Conservation (phyloP, 2,888 invertebrate genomes). For the Parnassius glacialis region DNA sequence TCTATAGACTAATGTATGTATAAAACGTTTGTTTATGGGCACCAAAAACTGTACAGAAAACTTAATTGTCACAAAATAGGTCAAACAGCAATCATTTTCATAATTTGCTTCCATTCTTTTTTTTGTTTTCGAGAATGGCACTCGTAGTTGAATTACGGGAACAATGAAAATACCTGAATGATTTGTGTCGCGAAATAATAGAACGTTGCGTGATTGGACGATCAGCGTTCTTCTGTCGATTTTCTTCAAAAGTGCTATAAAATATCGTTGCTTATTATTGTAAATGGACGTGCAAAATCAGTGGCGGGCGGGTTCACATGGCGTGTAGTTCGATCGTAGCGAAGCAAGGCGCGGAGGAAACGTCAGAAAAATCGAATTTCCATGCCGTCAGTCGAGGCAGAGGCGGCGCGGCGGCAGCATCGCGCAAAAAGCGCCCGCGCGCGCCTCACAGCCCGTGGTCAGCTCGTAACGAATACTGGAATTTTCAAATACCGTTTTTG, state of each 20-base stretch:
- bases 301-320: conserved; percentile 61
- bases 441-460: conserved; percentile 44
- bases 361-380: conserved; percentile 81
- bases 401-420: conserved; percentile 75
- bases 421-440: conserved; percentile 71
- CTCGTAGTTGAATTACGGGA: neutral
- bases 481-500: conserved; percentile 32
- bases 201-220: conserved; percentile 59
- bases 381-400: conserved; percentile 76
- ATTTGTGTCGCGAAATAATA: conserved; percentile 40
- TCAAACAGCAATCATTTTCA: too few relatives aligned
- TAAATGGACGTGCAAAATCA: conserved; percentile 75
- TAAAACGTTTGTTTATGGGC: too few relatives aligned
- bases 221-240: conserved; percentile 49
- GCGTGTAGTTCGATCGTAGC: conserved; percentile 78
- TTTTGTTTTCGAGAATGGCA: neutral
- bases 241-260: conserved; percentile 58
- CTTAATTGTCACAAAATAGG: too few relatives aligned
- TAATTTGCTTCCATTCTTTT: too few relatives aligned
- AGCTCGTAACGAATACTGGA: conserved; percentile 33
- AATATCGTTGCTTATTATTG: conserved; percentile 57
- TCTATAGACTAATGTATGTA: too few relatives aligned
- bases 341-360: conserved; percentile 78
- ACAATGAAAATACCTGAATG: conserved; percentile 6
- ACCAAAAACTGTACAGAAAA: too few relatives aligned